Conservation (phyloP, 1,140 invertebrate genomes). For the Papilio machaon region DNA sequence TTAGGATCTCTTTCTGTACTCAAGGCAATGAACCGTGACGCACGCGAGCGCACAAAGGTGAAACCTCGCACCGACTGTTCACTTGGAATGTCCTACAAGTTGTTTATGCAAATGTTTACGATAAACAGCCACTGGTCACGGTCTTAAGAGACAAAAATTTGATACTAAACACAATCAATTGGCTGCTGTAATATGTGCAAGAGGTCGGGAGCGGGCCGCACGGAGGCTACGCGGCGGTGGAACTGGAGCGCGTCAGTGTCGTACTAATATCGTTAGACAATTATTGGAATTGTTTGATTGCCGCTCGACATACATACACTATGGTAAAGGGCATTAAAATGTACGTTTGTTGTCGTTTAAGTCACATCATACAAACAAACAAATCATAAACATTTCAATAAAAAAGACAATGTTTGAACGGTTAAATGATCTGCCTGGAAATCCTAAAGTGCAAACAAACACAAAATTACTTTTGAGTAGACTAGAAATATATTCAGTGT, state of each 20-base stretch:
- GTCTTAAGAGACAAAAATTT: neutral
- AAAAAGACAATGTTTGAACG: neutral
- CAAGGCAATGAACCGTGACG: slow-evolving; percentile 80
- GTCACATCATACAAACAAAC: neutral
- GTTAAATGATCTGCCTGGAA: too few relatives aligned
- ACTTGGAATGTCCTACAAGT: slow-evolving; percentile 36
- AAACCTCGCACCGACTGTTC: slow-evolving; percentile 44
- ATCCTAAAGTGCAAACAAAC: too few relatives aligned
- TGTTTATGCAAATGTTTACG: slow-evolving; percentile 17
- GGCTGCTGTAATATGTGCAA: neutral
- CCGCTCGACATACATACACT: neutral
- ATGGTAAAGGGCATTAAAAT: neutral
- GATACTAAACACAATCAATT: neutral
- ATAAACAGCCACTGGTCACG: slow-evolving; percentile 7
- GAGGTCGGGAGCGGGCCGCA: neutral
- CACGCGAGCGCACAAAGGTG: slow-evolving; percentile 59
- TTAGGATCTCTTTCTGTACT: slow-evolving; percentile 76
- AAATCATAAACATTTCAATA: neutral
- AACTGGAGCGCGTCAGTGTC: slow-evolving; percentile 10
- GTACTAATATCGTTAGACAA: slow-evolving; percentile 18
- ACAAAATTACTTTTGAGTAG: too few relatives aligned
- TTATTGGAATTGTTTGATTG: slow-evolving; percentile 34
- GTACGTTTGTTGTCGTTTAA: neutral
- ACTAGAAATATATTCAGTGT: too few relatives aligned
- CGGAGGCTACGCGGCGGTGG: slow-evolving; percentile 2